Evolutionary conservation across 2,797 vertebrate genomes (phyloP), one percentile per base, ranked within the genome.

Genomic region (Phylloscopus collybita): DNA sequence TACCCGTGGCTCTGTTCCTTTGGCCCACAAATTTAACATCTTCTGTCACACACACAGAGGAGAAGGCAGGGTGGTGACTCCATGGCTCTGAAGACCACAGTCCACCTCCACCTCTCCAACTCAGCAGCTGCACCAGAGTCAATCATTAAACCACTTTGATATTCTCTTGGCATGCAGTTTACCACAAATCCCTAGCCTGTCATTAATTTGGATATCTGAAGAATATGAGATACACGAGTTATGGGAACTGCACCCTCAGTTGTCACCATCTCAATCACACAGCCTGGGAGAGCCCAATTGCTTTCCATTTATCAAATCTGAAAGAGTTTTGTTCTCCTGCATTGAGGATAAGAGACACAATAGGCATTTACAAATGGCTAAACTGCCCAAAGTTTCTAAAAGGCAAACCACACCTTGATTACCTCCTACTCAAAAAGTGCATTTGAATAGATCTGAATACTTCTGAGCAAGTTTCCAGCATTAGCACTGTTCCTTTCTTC

Each of bases 401-500:
- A 84, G 54, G n/a, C 66, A 89, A 93, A 29, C 29, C 32, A 9
- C 27, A 64, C 14, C 18, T 88, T 40, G 21, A 83, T 23, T 75
- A 45, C 9, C 19, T 54, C 6, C 9, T 18, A 53, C 47, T 78
- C 73, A 75, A 45, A 83, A 92, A 94, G 72, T 9, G 25, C 14
- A 53, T 95, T 88, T 27, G 42, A 59, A 71, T 22, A 85, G 23
- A 83, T 90, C 80, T 86, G 76, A 91, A 87, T 38, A 70, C 27
- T 69, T 93, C 34, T 80, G 76, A 93, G 90, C 64, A 84, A 72
- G 38, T 64, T 84, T 40, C 27, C 60, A 81, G 27, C 29, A 69
- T 70, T 49, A 95, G 67, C 54, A 59, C 45, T 50, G 42, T 6
- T 88, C 32, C 72, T 57, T 92, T 92, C 74, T 85, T 60, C 51